phyloP scores from a whole-genome alignment of 1,140 invertebrate genomes.

The Drosophila quadrilineata region DNA sequence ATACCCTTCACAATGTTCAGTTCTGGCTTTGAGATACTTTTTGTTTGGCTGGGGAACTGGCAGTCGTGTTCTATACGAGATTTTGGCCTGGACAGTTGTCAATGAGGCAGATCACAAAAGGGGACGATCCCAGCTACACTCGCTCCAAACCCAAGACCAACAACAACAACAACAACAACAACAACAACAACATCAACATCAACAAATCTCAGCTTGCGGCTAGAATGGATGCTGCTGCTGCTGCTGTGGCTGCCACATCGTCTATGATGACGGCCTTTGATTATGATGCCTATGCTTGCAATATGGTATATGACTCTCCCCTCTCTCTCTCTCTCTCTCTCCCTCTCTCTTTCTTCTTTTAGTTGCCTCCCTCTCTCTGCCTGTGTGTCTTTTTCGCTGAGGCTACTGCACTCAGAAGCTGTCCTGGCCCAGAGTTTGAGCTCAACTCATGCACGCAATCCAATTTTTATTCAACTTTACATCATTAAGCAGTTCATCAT shows the following conservation, averaged over 20 bases:
- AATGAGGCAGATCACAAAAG: constrained; percentile 47
- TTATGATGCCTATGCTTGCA: constrained; percentile 52
- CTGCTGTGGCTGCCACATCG: too few relatives aligned
- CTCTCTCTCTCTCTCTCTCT: background rate
- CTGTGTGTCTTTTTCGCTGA: constrained; percentile 8
- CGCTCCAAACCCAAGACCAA: too few relatives aligned
- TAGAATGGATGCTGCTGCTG: constrained; percentile 35
- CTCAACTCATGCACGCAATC: constrained; percentile 62
- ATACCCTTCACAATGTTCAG: too few relatives aligned
- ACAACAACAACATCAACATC: too few relatives aligned
- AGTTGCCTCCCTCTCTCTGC: too few relatives aligned
- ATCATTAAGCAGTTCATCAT: too few relatives aligned
- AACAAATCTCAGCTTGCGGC: too few relatives aligned
- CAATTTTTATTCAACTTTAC: too few relatives aligned
- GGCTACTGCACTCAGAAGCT: constrained; percentile 25
- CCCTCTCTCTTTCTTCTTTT: background rate
- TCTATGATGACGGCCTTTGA: constrained; percentile 64
- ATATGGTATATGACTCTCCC: background rate
- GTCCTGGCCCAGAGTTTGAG: too few relatives aligned
- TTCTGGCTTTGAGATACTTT: too few relatives aligned
- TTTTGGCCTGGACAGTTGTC: constrained; percentile 51
- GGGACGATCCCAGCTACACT: constrained; percentile 25
- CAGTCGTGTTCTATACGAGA: background rate
- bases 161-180: too few relatives aligned
- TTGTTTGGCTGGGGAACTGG: background rate